Evolutionary conservation across 1,140 invertebrate species (phyloP).

Genomic region (Drosophila hydei): DNA sequence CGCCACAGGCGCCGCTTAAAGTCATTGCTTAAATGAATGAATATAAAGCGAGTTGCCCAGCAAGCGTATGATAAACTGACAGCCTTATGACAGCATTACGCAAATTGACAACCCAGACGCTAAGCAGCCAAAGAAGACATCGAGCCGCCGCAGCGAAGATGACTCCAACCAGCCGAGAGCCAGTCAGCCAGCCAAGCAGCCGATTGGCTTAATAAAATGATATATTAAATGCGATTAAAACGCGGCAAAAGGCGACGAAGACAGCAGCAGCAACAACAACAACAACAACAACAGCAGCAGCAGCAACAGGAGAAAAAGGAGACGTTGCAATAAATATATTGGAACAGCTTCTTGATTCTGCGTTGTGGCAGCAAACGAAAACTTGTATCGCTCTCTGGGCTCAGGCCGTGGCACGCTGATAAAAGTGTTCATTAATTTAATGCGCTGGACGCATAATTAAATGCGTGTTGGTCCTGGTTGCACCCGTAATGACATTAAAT

Average conservation of each 20-base stretch:
- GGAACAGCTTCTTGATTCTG: constrained; percentile 63
- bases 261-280: constrained; percentile 37
- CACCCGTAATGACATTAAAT: constrained; percentile 80
- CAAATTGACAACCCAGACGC: constrained; percentile 71
- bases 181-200: constrained; percentile 26
- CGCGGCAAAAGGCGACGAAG: constrained; percentile 48
- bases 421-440: constrained; percentile 82
- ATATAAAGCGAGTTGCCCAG: constrained; percentile 22
- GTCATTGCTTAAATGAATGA: constrained; percentile 31
- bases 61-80: constrained; percentile 73
- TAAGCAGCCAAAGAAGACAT: constrained; percentile 52
- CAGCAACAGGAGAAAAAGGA: constrained; percentile 25
- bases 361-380: constrained; percentile 4
- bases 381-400: constrained; percentile 1
- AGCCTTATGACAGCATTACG: constrained; percentile 80
- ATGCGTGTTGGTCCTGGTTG: constrained; percentile 72
- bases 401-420: constrained; percentile 44
- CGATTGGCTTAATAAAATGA: constrained; percentile 82
- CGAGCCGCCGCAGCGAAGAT: background rate
- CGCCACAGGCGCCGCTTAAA: constrained; percentile 66
- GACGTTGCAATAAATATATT: constrained; percentile 77
- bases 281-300: constrained; percentile 27
- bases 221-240: constrained; percentile 83
- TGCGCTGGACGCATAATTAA: constrained; percentile 75
- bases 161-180: constrained; percentile 11